A percentile compares a stretch with the other conserved stretches of the same genome.
These are phyloP conservation scores for Erpornis zantholeuca DNA, from an alignment of 2,113 vertebrate genomes.

Conservation along the genomic window DNA sequence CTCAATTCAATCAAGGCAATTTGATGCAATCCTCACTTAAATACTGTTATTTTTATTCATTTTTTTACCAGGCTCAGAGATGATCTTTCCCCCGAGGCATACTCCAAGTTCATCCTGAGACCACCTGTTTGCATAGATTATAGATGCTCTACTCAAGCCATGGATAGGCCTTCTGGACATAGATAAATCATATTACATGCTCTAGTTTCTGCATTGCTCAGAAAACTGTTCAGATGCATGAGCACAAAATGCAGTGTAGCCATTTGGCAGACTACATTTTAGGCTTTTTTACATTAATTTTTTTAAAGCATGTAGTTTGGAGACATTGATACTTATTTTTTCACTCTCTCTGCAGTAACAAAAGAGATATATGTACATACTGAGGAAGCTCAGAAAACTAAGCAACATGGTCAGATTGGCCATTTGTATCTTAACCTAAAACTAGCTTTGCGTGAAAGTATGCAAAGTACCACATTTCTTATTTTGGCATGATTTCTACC, in stretches of 20 bases:
- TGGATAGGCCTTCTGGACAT: neutral
- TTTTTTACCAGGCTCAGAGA: neutral
- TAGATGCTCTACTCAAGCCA: neutral
- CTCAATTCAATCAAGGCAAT: neutral
- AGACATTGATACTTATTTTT: neutral
- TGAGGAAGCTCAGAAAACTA: neutral
- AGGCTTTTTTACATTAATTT: neutral
- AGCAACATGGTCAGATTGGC: neutral
- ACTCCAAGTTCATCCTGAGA: neutral
- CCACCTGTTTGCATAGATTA: neutral
- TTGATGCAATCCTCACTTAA: neutral
- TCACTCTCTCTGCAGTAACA: neutral
- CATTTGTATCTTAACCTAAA: neutral
- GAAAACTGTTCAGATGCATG: neutral
- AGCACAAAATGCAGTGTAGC: neutral
- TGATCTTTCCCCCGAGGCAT: neutral
- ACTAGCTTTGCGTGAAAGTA: neutral
- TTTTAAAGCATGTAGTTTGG: neutral
- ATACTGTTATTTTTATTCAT: neutral
- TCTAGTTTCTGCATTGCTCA: neutral
- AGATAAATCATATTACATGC: slow-evolving; percentile 22
- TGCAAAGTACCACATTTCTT: neutral
- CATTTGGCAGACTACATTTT: neutral
- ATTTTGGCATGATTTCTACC: neutral
- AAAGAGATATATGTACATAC: neutral